Base-by-base conservation (phyloP, 2,888 invertebrate species). In the Archips crataeganus region DNA sequence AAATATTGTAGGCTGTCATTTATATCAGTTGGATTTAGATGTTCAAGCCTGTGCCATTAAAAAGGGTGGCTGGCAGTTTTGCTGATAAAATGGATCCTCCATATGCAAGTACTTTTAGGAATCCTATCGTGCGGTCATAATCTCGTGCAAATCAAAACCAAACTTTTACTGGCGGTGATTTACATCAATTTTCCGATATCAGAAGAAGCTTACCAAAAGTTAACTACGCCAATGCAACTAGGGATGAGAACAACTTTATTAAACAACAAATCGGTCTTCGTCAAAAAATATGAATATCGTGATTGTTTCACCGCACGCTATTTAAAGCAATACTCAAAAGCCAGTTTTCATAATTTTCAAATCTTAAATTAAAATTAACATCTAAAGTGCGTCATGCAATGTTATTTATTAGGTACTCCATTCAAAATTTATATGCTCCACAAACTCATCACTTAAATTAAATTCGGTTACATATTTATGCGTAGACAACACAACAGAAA, bases 201-300 rank as follows among this genome's bases (percentile, higher is more conserved):
- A 75, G 79, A 76, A 72, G 69, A 84, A 82, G 81, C 82, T 79
- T 81, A 65, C 64, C 80, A 78, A 78, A 78, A 83, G 80, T 80
- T 84, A 83, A 81, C 85, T 86, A 87, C 85, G 83, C 75, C 75
- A 81, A 75, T 77, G 79, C 78, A 77, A 75, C 77, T 78, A 80
- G 78, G 79, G 77, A 77, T 76, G 75, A 79, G 74, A 74, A 57
- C 60, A 67, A 69, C 23, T 74, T 61, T 15, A 61, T 61, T 59
- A 64, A 13, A 62, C 54, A 60, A 67, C 54, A 67, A 69, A 59
- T 69, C 66, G 15, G 39, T 69, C 76, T 71, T 74, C 67, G 79
- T 85, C 92, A 93, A 93, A 93, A 93, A 93, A 93, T 93, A 93
- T 93, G 93, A 93, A 93, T 93, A 93, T 90, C 87, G 88, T 90